A percentile compares a stretch with the other conserved stretches of the same genome.
Evolutionary conservation across 2,888 invertebrate species (phyloP).

Genomic region (Coleophora flavipennella): DNA sequence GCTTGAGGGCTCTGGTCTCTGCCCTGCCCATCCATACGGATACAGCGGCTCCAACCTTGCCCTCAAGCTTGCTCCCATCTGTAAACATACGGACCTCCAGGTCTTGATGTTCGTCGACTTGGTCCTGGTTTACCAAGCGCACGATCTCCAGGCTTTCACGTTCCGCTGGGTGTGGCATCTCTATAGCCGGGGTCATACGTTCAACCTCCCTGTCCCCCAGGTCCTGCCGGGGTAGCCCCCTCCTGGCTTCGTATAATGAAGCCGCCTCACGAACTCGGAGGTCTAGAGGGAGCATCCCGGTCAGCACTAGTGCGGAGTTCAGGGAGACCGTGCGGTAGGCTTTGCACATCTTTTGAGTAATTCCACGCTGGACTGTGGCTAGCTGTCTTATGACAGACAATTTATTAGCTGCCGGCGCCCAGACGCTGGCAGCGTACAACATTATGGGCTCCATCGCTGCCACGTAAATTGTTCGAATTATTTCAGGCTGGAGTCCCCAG

Average conservation of each 20-base stretch:
- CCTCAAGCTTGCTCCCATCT: neutral
- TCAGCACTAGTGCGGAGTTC: slow-evolving; percentile 10
- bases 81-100: neutral
- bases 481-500: slow-evolving; percentile 2
- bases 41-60: neutral
- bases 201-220: too few relatives aligned
- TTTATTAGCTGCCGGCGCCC: neutral
- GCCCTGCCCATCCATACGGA: neutral
- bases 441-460: neutral
- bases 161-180: neutral
- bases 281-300: slow-evolving; percentile 16
- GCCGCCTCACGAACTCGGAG: slow-evolving; percentile 13
- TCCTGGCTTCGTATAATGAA: neutral
- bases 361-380: slow-evolving; percentile 3
- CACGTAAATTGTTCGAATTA: neutral
- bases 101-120: neutral
- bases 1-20: neutral
- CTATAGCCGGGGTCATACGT: neutral
- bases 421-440: neutral
- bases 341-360: neutral
- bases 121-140: neutral
- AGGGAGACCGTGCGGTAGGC: slow-evolving; percentile 13
- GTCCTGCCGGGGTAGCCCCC: neutral
- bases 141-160: neutral
- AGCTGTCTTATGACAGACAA: neutral